These are phyloP conservation scores for Caenorhabditis wallacei DNA, from an alignment of 2,888 invertebrate genomes.

Conservation along the genomic window DNA sequence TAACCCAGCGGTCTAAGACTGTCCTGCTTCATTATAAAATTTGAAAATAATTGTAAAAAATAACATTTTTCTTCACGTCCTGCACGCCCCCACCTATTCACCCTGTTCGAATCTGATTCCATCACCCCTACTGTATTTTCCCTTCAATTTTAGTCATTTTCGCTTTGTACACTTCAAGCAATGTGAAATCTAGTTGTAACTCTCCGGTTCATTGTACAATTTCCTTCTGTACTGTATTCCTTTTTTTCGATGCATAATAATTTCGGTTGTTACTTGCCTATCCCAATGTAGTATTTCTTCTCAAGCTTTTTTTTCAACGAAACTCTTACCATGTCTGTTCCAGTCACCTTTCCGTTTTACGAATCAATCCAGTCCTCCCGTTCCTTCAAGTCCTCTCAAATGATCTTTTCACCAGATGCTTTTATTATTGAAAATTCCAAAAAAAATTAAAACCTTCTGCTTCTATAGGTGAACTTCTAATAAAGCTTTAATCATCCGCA, in stretches of 20 bases:
- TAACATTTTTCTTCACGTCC: slow-evolving; percentile 4
- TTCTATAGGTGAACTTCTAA: slow-evolving; percentile 11
- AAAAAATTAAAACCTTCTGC: neutral
- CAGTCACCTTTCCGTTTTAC: neutral
- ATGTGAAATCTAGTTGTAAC: slow-evolving; percentile 35
- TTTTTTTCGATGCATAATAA: slow-evolving; percentile 27
- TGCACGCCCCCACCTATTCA: slow-evolving; percentile 5
- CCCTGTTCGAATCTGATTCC: neutral
- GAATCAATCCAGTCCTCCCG: no score
- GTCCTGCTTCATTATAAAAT: neutral
- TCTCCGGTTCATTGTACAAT: slow-evolving; percentile 39
- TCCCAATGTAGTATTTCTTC: slow-evolving; percentile 16
- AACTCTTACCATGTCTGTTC: slow-evolving; percentile 26
- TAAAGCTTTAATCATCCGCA: slow-evolving; percentile 10
- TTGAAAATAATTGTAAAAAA: neutral
- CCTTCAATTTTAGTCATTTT: slow-evolving; percentile 40
- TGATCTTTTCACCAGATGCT: slow-evolving; percentile 26
- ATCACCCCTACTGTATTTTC: slow-evolving; percentile 9
- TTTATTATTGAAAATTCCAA: slow-evolving; percentile 16
- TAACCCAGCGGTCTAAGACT: slow-evolving; percentile 36
- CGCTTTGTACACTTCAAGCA: slow-evolving; percentile 41
- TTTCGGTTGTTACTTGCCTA: slow-evolving; percentile 18
- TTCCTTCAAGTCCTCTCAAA: neutral
- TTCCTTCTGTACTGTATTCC: slow-evolving; percentile 1
- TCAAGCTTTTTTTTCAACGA: neutral